Evolutionary conservation across 2,888 invertebrate species (phyloP).

Genomic region (Galerucella nymphaeae): DNA sequence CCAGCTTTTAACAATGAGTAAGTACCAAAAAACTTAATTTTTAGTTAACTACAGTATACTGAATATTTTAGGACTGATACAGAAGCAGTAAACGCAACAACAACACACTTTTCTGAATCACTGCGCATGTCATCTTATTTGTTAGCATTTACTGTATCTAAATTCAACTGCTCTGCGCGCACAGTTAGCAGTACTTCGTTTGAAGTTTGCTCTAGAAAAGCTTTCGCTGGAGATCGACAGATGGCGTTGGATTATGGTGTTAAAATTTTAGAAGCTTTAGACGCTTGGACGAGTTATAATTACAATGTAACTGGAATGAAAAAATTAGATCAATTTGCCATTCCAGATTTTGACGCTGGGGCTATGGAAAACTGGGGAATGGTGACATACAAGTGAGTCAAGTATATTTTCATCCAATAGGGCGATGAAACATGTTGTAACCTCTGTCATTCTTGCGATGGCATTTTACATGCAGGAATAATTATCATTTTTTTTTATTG

Average conservation of each 20-base stretch:
- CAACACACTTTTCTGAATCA: conserved; percentile 60
- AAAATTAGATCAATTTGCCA: conserved; percentile 85
- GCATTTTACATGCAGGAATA: too few relatives aligned
- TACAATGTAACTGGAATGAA: conserved; percentile 66
- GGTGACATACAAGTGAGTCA: conserved; percentile 78
- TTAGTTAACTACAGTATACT: background rate
- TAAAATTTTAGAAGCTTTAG: conserved; percentile 42
- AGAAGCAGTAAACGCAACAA: background rate
- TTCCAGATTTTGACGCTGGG: conserved; percentile 85
- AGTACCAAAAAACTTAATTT: too few relatives aligned
- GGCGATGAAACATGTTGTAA: too few relatives aligned
- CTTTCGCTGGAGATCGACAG: conserved; percentile 35
- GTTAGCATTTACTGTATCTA: conserved; percentile 85
- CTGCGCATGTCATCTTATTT: conserved; percentile 86
- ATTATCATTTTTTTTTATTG: too few relatives aligned
- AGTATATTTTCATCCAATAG: background rate
- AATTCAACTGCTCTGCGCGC: conserved; percentile 67
- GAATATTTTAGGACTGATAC: background rate
- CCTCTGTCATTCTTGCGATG: too few relatives aligned
- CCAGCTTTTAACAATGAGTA: background rate
- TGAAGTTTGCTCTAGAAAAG: conserved; percentile 50
- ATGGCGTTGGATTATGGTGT: conserved; percentile 48
- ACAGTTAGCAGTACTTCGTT: conserved; percentile 23
- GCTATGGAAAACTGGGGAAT: conserved; percentile 96
- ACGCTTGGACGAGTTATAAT: conserved; percentile 45